Conservation (phyloP, 2,888 invertebrate genomes). For the Cantharis flavilabris region DNA sequence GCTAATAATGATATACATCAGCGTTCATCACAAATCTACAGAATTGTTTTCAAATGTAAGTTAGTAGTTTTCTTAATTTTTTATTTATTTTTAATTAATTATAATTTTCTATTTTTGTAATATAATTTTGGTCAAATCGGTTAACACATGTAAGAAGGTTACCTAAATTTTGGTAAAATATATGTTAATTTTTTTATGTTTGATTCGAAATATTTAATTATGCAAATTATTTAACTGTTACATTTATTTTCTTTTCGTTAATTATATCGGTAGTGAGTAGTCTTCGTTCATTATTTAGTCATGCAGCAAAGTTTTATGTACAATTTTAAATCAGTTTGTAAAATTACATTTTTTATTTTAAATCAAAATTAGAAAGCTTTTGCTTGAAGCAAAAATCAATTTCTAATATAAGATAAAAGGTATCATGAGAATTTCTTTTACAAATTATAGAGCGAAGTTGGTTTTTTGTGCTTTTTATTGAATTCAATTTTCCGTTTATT, state of each 20-base stretch:
- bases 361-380: not conserved
- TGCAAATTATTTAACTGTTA: not conserved
- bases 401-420: not conserved
- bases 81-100: not conserved
- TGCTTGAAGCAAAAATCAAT: not conserved
- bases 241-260: not conserved
- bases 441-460: not conserved
- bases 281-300: not conserved
- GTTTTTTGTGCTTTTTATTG: not conserved
- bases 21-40: not conserved
- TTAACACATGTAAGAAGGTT: not conserved
- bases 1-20: not conserved
- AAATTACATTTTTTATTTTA: not conserved
- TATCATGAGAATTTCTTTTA: not conserved
- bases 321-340: not conserved
- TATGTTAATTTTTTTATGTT: not conserved
- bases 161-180: not conserved
- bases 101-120: not conserved
- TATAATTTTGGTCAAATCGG: not conserved
- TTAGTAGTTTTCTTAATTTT: not conserved
- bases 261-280: not conserved
- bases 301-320: not conserved
- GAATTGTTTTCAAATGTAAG: not conserved
- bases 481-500: not conserved
- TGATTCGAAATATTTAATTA: not conserved